Percentiles rank a stretch among this genome's conserved stretches.
phyloP scores from a whole-genome alignment of 2,888 invertebrate genomes.

The Sycophila texana region DNA sequence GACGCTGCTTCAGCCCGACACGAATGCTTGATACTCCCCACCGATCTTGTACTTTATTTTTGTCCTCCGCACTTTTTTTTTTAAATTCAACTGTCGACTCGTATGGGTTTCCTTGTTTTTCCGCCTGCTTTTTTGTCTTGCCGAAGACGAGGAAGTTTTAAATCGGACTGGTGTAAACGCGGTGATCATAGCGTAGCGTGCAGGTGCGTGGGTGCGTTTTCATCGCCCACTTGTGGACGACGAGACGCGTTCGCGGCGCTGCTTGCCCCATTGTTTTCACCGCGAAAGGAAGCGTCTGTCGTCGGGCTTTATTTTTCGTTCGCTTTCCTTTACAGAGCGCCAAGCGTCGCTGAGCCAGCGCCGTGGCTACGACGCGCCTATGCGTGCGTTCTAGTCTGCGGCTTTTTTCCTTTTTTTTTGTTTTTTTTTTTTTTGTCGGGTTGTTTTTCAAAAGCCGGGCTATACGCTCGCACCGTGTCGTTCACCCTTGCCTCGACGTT shows the following conservation, averaged over 20 bases:
- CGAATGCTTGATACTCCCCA: slow-evolving; percentile 11
- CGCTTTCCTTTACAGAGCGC: not conserved
- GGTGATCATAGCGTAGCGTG: slow-evolving; percentile 30
- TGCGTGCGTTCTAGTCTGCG: no score
- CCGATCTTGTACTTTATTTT: not conserved
- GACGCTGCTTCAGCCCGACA: slow-evolving; percentile 6
- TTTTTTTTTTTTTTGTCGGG: not conserved
- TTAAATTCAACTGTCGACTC: not conserved
- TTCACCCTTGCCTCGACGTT: slow-evolving; percentile 14
- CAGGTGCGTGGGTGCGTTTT: slow-evolving; percentile 11
- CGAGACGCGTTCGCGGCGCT: not conserved
- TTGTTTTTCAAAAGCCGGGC: not conserved
- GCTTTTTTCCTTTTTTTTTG: slow-evolving; percentile 12
- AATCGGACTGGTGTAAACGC: slow-evolving; percentile 18
- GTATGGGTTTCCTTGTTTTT: not conserved
- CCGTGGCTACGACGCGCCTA: no score
- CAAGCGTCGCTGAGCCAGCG: no score
- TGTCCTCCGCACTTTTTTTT: not conserved
- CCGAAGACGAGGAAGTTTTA: slow-evolving; percentile 1
- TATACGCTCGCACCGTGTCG: slow-evolving; percentile 23
- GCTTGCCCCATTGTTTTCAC: not conserved
- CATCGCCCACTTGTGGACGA: slow-evolving; percentile 25
- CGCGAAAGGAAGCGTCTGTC: slow-evolving; percentile 18
- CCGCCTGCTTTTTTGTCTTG: not conserved
- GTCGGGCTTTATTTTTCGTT: slow-evolving; percentile 7